Evolutionary conservation across 2,888 invertebrate genomes (phyloP).

Genomic region (Oasisia sp.): DNA sequence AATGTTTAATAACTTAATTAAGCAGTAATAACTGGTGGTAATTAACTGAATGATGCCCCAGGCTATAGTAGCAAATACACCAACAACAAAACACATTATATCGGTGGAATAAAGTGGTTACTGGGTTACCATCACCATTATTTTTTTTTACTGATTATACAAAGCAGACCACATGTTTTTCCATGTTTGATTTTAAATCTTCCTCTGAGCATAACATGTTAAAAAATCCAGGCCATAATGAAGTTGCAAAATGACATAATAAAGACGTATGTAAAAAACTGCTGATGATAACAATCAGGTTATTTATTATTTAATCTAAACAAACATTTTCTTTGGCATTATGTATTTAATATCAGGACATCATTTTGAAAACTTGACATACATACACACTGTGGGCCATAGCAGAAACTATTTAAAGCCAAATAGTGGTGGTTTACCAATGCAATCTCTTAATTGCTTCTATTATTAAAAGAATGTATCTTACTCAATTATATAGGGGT

Average conservation of each 20-base stretch:
- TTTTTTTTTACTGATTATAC: no score
- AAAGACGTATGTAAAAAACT: not conserved
- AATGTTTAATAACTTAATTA: not conserved
- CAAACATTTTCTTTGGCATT: not conserved
- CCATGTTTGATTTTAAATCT: no score
- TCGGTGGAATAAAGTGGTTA: no score
- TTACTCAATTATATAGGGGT: not conserved
- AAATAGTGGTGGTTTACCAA: not conserved
- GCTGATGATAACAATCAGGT: not conserved
- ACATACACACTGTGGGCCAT: not conserved
- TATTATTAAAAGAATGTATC: not conserved
- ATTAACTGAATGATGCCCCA: not conserved
- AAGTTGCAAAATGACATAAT: not conserved
- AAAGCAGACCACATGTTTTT: no score
- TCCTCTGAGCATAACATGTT: no score
- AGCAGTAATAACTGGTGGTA: not conserved
- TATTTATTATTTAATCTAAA: not conserved
- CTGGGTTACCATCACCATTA: no score
- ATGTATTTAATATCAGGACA: not conserved
- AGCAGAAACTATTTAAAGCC: not conserved
- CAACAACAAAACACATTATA: not conserved
- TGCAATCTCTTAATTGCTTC: not conserved
- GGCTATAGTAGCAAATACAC: not conserved
- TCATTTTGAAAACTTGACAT: not conserved
- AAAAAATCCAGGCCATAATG: not conserved